Conservation (phyloP, 2,113 vertebrate species). For the Vanacampus margaritifer region DNA sequence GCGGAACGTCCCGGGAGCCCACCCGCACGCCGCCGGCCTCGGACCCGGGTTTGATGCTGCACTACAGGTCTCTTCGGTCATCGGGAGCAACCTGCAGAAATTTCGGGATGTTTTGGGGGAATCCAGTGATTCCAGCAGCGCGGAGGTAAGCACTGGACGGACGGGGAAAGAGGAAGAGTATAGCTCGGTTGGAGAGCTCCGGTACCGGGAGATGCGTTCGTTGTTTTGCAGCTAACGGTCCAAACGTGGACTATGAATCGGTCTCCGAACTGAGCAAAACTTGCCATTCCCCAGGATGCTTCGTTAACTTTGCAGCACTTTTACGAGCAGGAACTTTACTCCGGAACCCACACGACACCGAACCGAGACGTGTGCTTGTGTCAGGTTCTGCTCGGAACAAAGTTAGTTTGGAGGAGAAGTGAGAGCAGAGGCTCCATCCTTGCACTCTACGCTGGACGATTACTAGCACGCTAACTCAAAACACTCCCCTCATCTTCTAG, state of each 20-base stretch:
- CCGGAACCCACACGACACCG: neutral
- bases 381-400: conserved; percentile 27
- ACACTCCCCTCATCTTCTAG: conserved; percentile 1
- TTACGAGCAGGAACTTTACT: conserved; percentile 6
- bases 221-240: conserved; percentile 32
- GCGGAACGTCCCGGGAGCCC: conserved; percentile 71
- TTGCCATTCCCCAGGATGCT: conserved; percentile 65
- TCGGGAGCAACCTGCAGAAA: conserved; percentile 93
- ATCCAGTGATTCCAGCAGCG: conserved; percentile 88
- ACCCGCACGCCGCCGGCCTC: conserved; percentile 73
- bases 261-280: conserved; percentile 44
- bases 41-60: conserved; percentile 92
- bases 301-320: conserved; percentile 50
- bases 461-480: conserved; percentile 51
- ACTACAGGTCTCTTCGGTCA: conserved; percentile 90
- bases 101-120: conserved; percentile 95
- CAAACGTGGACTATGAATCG: conserved; percentile 25
- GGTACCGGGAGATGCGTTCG: conserved; percentile 14
- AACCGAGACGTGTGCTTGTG: conserved; percentile 2
- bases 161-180: conserved; percentile 28
- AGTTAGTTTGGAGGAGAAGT: conserved; percentile 47
- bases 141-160: conserved; percentile 78
- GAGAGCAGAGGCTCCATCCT: conserved; percentile 43
- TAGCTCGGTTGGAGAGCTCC: conserved; percentile 10
- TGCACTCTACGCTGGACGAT: conserved; percentile 36